Evolutionary conservation across 2,888 invertebrate genomes (phyloP), one percentile per base, ranked within the genome.

Genomic region (Amorpha juglandis): DNA sequence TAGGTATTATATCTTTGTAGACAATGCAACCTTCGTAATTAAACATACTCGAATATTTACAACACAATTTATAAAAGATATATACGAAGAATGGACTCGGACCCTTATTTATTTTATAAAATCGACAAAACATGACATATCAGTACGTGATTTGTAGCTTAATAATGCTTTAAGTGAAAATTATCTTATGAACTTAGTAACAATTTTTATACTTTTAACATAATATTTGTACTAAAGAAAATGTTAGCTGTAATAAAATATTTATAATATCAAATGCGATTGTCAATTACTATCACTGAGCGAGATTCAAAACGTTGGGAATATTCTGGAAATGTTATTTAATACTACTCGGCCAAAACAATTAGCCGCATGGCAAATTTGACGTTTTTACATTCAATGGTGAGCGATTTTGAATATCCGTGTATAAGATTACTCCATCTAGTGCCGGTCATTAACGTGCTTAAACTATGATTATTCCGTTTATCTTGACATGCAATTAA

Each of bases 141-240:
- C 58, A 63, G 48, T 74, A 76, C 72, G 72, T 80, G 80, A 81
- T 78, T 78, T 78, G 86, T 90, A 91, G 91, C 91, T 89, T 90
- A 88, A 83, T 77, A 84, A 89, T 88, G 92, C 92, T 92, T 92
- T 92, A 92, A 91, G 83, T 84, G 88, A 88, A 91, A 91, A 89
- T 83, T 81, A 83, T 92, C 92, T 92, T 92, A 92, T 92, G 92
- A 92, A 90, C 84, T 85, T 88, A 88, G 83, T 83, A 90, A 88
- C 78, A 86, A 79, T 83, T 87, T 79, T 86, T 86, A 86, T 88
- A 89, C 83, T 88, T 86, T 85, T 81, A 84, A 86, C 85, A 84
- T 83, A 81, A 83, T 86, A 84, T 88, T 86, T 88, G 80, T 88
- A 87, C 80, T 84, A 83, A 81, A 74, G 71, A 78, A 75, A 78